phyloP scores from a whole-genome alignment of 2,113 vertebrate genomes.

The Brachyhypopomus gauderio region DNA sequence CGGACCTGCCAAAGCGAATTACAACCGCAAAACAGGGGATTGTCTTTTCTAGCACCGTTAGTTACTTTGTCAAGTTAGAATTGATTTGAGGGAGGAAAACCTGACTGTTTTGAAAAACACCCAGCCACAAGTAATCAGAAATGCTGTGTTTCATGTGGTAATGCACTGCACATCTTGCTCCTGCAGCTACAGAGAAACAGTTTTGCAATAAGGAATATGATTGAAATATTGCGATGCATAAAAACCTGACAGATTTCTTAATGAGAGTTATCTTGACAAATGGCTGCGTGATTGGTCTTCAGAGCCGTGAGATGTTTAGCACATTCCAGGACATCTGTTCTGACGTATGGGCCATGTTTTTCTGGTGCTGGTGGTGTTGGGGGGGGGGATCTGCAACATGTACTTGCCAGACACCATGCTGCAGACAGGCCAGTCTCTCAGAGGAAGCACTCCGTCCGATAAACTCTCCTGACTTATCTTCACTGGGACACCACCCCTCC shows the following conservation, averaged over 20 bases:
- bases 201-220: background rate
- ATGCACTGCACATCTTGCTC: slow-evolving; percentile 4
- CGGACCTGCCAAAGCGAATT: slow-evolving; percentile 55
- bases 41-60: slow-evolving; percentile 44
- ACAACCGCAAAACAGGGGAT: slow-evolving; percentile 45
- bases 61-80: slow-evolving; percentile 52
- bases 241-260: slow-evolving; percentile 22
- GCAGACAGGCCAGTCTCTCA: slow-evolving; percentile 24
- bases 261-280: slow-evolving; percentile 36
- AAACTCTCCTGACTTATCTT: slow-evolving; percentile 56
- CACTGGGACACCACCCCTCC: slow-evolving; percentile 42
- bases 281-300: slow-evolving; percentile 19
- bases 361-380: background rate
- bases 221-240: slow-evolving; percentile 9
- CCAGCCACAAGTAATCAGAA: slow-evolving; percentile 32
- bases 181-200: slow-evolving; percentile 12
- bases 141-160: slow-evolving; percentile 4
- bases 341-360: slow-evolving; percentile 43
- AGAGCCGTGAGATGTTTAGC: background rate
- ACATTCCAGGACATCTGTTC: slow-evolving; percentile 35
- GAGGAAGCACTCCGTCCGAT: slow-evolving; percentile 41
- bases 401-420: slow-evolving; percentile 32
- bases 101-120: slow-evolving; percentile 40
- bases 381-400: slow-evolving; percentile 7
- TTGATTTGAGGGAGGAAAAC: slow-evolving; percentile 47